A percentile compares a stretch with the other conserved stretches of the same genome.
These are phyloP conservation scores for Coracopsis vasa DNA, from an alignment of 2,113 vertebrate species.

Conservation along the genomic window DNA sequence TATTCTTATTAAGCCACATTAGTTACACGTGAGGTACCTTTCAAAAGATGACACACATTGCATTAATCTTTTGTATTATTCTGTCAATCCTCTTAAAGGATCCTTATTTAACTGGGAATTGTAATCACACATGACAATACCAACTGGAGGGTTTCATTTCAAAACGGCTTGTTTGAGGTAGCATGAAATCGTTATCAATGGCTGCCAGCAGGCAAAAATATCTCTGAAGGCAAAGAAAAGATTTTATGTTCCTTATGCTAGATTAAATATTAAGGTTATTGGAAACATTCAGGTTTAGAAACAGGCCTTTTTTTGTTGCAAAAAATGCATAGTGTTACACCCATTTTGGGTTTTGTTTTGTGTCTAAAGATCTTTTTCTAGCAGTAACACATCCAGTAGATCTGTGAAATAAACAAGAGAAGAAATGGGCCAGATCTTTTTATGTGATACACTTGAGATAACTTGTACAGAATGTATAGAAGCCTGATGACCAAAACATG, in stretches of 20 bases:
- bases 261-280: conserved; percentile 40
- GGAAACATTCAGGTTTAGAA: neutral
- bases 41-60: conserved; percentile 40
- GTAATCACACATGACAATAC: conserved; percentile 77
- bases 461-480: neutral
- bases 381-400: neutral
- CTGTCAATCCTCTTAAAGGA: conserved; percentile 57
- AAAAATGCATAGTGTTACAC: neutral
- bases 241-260: conserved; percentile 29
- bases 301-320: neutral
- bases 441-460: neutral
- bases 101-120: conserved; percentile 52
- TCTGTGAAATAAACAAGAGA: neutral
- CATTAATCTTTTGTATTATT: conserved; percentile 65
- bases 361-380: neutral
- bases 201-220: conserved; percentile 71
- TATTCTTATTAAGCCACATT: conserved; percentile 48
- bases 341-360: neutral
- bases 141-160: conserved; percentile 72
- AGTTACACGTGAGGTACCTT: conserved; percentile 46
- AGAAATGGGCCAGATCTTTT: neutral
- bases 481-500: neutral
- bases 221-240: conserved; percentile 25
- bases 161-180: conserved; percentile 75
- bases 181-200: conserved; percentile 79